These are phyloP conservation scores for Myodes glareolus DNA, from an alignment of 2,113 vertebrate genomes.

Conservation along the genomic window DNA sequence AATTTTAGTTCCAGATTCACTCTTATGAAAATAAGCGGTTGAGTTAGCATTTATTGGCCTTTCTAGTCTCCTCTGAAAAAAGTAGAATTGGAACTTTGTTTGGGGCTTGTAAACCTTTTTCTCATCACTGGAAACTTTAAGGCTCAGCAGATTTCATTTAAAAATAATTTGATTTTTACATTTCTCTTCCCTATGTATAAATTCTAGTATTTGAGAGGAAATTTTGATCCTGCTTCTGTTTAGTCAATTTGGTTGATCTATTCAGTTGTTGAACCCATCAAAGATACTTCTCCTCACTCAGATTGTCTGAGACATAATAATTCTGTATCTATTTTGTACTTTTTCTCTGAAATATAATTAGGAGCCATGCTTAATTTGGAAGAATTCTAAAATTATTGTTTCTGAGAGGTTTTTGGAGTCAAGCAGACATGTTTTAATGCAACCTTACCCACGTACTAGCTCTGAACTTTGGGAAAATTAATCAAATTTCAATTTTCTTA, in stretches of 20 bases:
- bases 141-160: neutral
- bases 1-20: conserved; percentile 25
- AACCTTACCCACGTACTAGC: neutral
- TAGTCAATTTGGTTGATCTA: neutral
- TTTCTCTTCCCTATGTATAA: neutral
- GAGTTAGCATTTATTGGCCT: neutral
- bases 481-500: conserved; percentile 28
- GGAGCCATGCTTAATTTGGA: conserved; percentile 8
- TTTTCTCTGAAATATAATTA: conserved; percentile 40
- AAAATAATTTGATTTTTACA: neutral
- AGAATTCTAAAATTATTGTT: neutral
- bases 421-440: neutral
- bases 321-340: neutral
- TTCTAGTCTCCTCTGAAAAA: neutral
- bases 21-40: neutral
- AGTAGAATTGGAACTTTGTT: neutral
- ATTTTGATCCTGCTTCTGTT: neutral
- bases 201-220: neutral
- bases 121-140: neutral
- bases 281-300: neutral
- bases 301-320: neutral
- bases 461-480: neutral
- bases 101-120: neutral
- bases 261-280: neutral
- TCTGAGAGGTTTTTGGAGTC: neutral